Base-by-base conservation (phyloP, 1,140 invertebrate genomes). In the Plutomurus gul region DNA sequence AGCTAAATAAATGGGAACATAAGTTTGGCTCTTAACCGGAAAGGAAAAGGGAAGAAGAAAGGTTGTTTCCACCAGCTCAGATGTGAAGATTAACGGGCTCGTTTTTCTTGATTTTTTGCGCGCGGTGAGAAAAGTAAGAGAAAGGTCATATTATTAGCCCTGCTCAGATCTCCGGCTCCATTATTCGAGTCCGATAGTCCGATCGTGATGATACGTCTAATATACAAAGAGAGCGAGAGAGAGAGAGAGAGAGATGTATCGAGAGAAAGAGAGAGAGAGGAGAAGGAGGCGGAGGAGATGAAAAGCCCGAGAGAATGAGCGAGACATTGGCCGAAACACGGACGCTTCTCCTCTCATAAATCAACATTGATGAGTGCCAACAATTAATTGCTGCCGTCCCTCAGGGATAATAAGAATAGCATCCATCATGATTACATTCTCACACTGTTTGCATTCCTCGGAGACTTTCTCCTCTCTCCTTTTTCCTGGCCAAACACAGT, bases 341-440 rank as follows among this genome's bases (percentile, higher is more conserved):
- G 43, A 70, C 78, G 37, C 56, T 43, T 47, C 46, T 65, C 27
- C 51, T 75, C 37, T 75, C 81, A 80, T 82, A 82, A 80, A 81
- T 81, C 76, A 82, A 82, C 80, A 83, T 83, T 83, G 82, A 83
- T 83, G 82, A 82, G 82, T 80, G 78, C 51, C 74, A 78, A 81
- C 80, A 81, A 82, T 81, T 82, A 83, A 83, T 83, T 83, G 80
- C 75, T 73, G 30, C 75, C 46, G 56, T 79, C 82, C 80, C 82
- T 33, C 25, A 36, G 82, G 82, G 77, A 76, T 80, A 81, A 83
- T 83, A 77, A 80, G 80, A 76, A 76, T 73, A 77, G 70, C 80
- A 83, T 83, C 82, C 77, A 83, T 83, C 82, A 83, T 81, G 78
- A 83, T 83, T 81, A 83, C 70, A 74, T 76, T 76, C 70, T 40